Conservation (phyloP, 1,140 invertebrate species). For the Lepidostoma basale region DNA sequence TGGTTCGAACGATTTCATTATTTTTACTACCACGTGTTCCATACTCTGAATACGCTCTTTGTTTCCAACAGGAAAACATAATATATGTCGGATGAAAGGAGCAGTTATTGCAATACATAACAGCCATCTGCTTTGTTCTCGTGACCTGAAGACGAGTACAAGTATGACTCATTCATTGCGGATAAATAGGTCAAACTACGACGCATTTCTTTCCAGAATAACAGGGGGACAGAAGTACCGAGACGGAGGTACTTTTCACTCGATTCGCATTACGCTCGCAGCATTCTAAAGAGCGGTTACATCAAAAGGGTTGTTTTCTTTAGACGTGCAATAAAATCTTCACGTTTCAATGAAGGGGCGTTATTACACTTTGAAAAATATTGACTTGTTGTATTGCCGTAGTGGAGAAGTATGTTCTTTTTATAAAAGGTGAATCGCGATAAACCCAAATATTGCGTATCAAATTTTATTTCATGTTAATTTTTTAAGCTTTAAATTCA, state of each 20-base stretch:
- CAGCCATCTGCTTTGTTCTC: slow-evolving; percentile 40
- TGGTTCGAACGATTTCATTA: slow-evolving; percentile 18
- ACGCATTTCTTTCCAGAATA: slow-evolving; percentile 42
- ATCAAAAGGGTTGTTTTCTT: not conserved
- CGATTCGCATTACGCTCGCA: not conserved
- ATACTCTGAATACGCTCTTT: slow-evolving; percentile 32
- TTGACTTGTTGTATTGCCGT: no score
- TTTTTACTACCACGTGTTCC: slow-evolving; percentile 31
- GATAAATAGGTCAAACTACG: slow-evolving; percentile 45
- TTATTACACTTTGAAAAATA: no score
- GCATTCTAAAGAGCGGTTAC: no score
- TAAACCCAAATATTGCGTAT: no score
- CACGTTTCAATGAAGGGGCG: no score
- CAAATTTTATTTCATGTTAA: no score
- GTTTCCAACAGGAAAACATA: slow-evolving; percentile 32
- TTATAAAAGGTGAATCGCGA: no score
- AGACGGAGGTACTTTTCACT: not conserved
- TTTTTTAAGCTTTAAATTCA: no score
- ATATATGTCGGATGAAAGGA: slow-evolving; percentile 28
- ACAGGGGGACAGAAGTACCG: slow-evolving; percentile 15
- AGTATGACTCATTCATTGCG: slow-evolving; percentile 38
- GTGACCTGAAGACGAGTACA: slow-evolving; percentile 36
- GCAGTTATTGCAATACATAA: slow-evolving; percentile 37
- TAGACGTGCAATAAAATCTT: not conserved
- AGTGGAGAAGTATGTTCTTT: no score